Percentiles rank a stretch among this genome's conserved stretches.
Evolutionary conservation across 2,113 vertebrate genomes (phyloP).

Genomic region (Dromiciops gliroides): DNA sequence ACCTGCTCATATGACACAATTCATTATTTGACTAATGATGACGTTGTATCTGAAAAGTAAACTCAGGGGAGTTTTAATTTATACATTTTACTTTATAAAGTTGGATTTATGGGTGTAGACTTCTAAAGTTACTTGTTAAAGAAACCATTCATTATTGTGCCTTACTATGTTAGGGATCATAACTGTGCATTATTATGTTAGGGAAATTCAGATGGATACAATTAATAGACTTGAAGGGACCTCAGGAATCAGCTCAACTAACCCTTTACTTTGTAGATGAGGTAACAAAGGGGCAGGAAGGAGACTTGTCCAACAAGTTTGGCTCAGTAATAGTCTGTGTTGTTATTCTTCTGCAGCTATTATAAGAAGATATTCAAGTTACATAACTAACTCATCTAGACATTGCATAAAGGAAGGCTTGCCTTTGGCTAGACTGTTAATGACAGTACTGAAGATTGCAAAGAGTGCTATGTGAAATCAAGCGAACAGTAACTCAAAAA

Average conservation of each 20-base stretch:
- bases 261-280: not conserved
- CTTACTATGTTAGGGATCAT: not conserved
- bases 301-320: not conserved
- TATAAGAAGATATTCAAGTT: slow-evolving; percentile 51
- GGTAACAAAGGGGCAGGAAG: not conserved
- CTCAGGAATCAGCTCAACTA: not conserved
- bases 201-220: not conserved
- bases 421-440: slow-evolving; percentile 67
- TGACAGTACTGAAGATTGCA: slow-evolving; percentile 63
- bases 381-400: slow-evolving; percentile 59
- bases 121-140: not conserved
- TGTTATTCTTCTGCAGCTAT: not conserved
- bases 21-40: not conserved
- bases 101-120: not conserved
- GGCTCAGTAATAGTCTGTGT: not conserved
- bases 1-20: not conserved
- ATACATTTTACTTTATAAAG: too few species aligned
- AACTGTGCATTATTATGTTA: not conserved
- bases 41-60: not conserved
- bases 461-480: slow-evolving; percentile 71
- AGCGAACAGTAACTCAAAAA: slow-evolving; percentile 56
- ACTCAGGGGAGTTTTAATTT: too few species aligned
- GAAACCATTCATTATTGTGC: not conserved
- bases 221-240: not conserved
- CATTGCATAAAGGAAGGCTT: slow-evolving; percentile 64